A percentile compares a stretch with the other conserved stretches of the same genome.
Evolutionary conservation across 2,113 vertebrate species (phyloP).

Genomic region (Cnemophilus loriae): DNA sequence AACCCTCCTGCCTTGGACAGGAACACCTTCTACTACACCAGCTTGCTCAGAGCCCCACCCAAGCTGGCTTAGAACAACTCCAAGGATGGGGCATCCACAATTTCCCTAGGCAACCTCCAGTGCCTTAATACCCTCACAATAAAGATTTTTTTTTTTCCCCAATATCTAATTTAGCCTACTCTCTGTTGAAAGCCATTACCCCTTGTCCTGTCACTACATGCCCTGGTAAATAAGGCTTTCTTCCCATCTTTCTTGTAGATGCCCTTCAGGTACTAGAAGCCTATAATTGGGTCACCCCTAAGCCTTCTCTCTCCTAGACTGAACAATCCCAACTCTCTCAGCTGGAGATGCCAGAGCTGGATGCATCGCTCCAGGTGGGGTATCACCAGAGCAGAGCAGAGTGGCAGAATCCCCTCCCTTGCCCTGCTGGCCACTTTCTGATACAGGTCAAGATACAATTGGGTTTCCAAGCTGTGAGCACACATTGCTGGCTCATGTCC

Average conservation of each 20-base stretch:
- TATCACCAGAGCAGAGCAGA: neutral
- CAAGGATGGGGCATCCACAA: neutral
- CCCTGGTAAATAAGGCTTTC: neutral
- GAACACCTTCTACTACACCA: neutral
- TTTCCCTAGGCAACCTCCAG: neutral
- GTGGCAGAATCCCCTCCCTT: neutral
- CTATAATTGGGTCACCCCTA: neutral
- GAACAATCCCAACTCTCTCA: neutral
- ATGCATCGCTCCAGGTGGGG: fast-evolving
- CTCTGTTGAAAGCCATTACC: neutral
- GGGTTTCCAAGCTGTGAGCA: neutral
- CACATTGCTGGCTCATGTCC: neutral
- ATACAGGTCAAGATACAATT: neutral
- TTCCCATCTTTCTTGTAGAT: neutral
- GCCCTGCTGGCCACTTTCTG: neutral
- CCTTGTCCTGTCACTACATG: neutral
- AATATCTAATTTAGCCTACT: neutral
- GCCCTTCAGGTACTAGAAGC: neutral
- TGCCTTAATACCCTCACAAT: neutral
- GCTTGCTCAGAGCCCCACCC: neutral
- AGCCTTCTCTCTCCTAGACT: neutral
- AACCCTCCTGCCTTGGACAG: neutral
- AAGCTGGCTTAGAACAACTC: neutral
- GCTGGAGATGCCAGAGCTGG: neutral
- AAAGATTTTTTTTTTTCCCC: no score